Evolutionary conservation across 2,888 invertebrate species (phyloP).

Genomic region (Drosophila austrosaltans): DNA sequence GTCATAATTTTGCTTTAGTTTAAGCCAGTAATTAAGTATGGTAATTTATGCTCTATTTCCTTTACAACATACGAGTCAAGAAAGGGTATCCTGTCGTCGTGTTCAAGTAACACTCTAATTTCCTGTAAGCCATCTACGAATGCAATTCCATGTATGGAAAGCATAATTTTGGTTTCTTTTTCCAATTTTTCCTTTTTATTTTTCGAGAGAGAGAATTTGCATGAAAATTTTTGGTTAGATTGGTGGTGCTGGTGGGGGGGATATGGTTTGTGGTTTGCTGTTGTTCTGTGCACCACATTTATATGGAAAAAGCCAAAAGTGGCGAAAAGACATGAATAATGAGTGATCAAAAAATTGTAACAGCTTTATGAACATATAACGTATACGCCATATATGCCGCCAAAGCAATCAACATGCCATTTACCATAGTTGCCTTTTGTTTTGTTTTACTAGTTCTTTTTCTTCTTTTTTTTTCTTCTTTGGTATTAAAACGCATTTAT

Average conservation of each 20-base stretch:
- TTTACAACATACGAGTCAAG: too few species aligned
- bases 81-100: background rate
- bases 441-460: too few species aligned
- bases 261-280: constrained; percentile 2
- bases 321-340: constrained; percentile 76
- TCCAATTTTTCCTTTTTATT: constrained; percentile 12
- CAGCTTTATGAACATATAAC: constrained; percentile 45
- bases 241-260: background rate
- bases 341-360: constrained; percentile 65
- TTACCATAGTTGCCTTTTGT: constrained; percentile 7
- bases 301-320: constrained; percentile 47
- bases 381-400: constrained; percentile 56
- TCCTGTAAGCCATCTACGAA: background rate
- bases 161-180: background rate
- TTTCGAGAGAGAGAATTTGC: constrained; percentile 51
- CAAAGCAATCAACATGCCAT: constrained; percentile 19
- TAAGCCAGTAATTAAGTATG: too few species aligned
- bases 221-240: constrained; percentile 58
- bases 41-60: too few species aligned
- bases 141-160: constrained; percentile 22
- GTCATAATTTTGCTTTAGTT: too few species aligned
- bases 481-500: constrained; percentile 75
- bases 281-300: constrained; percentile 26
- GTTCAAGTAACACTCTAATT: background rate
- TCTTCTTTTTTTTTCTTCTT: constrained; percentile 24